Evolutionary conservation across 2,113 vertebrate genomes (phyloP).

Genomic region (Atrichornis clamosus): DNA sequence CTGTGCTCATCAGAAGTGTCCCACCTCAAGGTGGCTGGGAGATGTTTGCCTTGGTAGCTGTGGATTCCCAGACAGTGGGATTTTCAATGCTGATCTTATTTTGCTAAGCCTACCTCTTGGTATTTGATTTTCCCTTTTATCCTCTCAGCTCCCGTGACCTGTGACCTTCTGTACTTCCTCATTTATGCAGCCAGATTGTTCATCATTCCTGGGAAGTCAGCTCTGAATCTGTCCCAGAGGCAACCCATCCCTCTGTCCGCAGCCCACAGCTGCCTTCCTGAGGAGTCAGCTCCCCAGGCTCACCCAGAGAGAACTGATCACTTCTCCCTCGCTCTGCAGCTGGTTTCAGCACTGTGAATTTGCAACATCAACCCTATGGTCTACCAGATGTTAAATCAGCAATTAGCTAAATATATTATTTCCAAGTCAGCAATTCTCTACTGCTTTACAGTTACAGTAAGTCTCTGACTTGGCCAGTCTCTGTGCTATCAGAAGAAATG

Average conservation of each 20-base stretch:
- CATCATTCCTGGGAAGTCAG: background rate
- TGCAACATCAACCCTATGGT: background rate
- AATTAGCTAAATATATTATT: background rate
- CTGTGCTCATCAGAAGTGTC: background rate
- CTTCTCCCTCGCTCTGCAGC: background rate
- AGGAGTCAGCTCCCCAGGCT: background rate
- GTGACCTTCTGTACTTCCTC: background rate
- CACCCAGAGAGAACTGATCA: background rate
- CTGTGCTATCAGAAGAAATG: background rate
- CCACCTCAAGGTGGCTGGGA: background rate
- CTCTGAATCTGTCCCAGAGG: background rate
- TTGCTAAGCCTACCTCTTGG: background rate
- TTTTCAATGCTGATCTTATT: background rate
- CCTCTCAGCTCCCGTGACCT: background rate
- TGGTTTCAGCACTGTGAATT: background rate
- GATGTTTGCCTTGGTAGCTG: background rate
- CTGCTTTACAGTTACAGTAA: background rate
- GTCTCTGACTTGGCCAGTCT: background rate
- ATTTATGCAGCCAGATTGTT: background rate
- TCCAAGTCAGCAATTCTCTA: background rate
- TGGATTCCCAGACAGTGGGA: background rate
- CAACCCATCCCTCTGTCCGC: rapidly evolving
- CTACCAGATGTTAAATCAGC: background rate
- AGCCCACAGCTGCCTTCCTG: background rate
- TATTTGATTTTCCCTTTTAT: background rate